phyloP scores from a whole-genome alignment of 2,797 vertebrate genomes.

The Danio albolineatus region DNA sequence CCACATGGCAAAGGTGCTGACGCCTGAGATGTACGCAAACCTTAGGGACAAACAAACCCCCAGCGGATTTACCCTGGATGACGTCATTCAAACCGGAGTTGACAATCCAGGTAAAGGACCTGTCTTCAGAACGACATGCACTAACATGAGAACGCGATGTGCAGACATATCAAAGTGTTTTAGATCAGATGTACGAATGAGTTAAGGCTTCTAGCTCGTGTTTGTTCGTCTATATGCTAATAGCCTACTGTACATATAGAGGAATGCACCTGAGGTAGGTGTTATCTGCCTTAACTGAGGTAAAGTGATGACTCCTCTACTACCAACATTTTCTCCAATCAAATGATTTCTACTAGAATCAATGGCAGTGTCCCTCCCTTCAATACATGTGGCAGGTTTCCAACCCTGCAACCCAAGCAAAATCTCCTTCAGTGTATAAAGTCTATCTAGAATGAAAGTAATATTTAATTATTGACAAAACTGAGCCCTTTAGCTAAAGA shows the following conservation, averaged over 20 bases:
- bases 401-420: too few species aligned
- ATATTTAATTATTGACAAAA: background rate
- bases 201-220: background rate
- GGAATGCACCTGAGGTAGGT: background rate
- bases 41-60: constrained; percentile 84
- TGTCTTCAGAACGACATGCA: too few species aligned
- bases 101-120: constrained; percentile 85
- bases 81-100: constrained; percentile 87
- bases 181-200: background rate
- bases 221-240: background rate
- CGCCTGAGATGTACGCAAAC: constrained; percentile 80
- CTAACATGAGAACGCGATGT: too few species aligned
- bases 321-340: background rate
- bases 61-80: constrained; percentile 86
- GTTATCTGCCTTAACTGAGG: background rate
- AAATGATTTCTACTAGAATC: too few species aligned
- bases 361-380: too few species aligned
- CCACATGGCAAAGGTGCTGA: constrained; percentile 88
- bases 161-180: background rate
- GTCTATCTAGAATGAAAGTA: background rate
- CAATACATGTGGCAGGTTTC: background rate
- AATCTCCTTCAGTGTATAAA: too few species aligned
- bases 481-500: background rate
- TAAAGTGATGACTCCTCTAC: background rate
- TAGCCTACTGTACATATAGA: background rate